Evolutionary conservation across 2,113 vertebrate species (phyloP).

Genomic region (Butorides virescens): DNA sequence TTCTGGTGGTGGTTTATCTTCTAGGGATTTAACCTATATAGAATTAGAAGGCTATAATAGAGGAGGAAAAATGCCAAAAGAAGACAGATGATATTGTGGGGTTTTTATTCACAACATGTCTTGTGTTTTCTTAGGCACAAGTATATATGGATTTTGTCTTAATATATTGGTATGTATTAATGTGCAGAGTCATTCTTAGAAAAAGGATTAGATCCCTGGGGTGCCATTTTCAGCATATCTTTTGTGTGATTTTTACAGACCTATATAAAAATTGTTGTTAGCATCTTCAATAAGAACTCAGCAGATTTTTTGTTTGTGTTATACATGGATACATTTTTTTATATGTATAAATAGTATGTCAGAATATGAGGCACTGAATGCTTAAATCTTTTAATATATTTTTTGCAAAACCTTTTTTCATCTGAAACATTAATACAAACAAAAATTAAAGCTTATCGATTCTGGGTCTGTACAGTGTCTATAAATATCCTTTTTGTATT

Average conservation of each 20-base stretch:
- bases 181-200: slow-evolving; percentile 57
- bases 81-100: neutral
- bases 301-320: slow-evolving; percentile 2
- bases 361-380: neutral
- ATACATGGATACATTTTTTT: neutral
- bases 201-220: slow-evolving; percentile 26
- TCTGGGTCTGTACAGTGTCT: neutral
- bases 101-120: neutral
- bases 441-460: neutral
- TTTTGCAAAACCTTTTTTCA: neutral
- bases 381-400: neutral
- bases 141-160: slow-evolving; percentile 38
- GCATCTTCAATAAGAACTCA: neutral
- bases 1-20: neutral
- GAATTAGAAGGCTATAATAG: neutral
- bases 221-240: slow-evolving; percentile 62
- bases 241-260: slow-evolving; percentile 36
- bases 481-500: slow-evolving; percentile 42
- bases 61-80: neutral
- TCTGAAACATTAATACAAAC: neutral
- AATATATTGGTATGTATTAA: slow-evolving; percentile 37
- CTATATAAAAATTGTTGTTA: neutral
- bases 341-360: neutral
- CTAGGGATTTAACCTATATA: neutral
- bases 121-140: slow-evolving; percentile 44